phyloP scores from a whole-genome alignment of 2,888 invertebrate species.

The Euclidia mi region DNA sequence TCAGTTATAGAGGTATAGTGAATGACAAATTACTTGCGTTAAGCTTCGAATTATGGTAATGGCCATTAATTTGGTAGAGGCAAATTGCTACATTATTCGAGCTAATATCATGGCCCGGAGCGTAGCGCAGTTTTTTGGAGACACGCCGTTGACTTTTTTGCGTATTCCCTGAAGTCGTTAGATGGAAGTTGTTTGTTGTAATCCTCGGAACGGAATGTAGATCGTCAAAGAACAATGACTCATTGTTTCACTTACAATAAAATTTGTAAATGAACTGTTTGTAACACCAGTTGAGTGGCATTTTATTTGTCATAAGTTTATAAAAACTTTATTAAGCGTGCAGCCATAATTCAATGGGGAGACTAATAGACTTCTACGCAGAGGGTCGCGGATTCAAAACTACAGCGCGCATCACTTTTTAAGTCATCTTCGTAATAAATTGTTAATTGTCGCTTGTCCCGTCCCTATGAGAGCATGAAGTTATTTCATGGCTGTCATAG shows the following conservation, averaged over 20 bases:
- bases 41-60: slow-evolving; percentile 48
- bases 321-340: too few relatives aligned
- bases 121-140: slow-evolving; percentile 58
- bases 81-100: slow-evolving; percentile 51
- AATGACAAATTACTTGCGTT: slow-evolving; percentile 45
- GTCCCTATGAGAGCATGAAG: too few relatives aligned
- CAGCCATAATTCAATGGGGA: too few relatives aligned
- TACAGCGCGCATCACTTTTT: too few relatives aligned
- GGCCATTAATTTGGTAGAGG: slow-evolving; percentile 43
- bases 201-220: slow-evolving; percentile 22
- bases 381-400: too few relatives aligned
- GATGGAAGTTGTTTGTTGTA: slow-evolving; percentile 21
- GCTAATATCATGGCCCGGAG: slow-evolving; percentile 51
- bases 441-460: too few relatives aligned
- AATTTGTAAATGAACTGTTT: slow-evolving; percentile 36
- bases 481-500: too few relatives aligned
- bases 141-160: slow-evolving; percentile 45
- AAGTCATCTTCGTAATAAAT: too few relatives aligned
- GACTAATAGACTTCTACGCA: too few relatives aligned
- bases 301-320: background rate
- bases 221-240: slow-evolving; percentile 31
- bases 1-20: slow-evolving; percentile 29
- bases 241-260: slow-evolving; percentile 23
- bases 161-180: slow-evolving; percentile 40
- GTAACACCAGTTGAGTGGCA: background rate